Base-by-base conservation (phyloP, 2,113 vertebrate genomes). In the Pithys albifrons region DNA sequence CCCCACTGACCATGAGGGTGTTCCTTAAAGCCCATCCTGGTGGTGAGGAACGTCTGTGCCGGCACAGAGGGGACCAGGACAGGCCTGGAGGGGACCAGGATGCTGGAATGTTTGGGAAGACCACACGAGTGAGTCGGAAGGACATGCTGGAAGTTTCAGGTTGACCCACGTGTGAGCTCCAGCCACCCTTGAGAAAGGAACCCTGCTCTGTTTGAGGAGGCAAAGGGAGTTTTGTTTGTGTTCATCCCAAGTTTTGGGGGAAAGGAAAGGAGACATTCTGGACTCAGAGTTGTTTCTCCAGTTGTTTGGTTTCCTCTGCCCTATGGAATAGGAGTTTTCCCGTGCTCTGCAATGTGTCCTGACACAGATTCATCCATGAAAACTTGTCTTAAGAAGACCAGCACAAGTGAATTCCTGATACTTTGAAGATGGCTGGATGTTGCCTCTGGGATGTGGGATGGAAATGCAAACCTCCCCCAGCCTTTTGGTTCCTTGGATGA, bases 91-190 rank as follows among this genome's bases (percentile, higher is more conserved):
- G 67, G 43, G 41, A 43, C 41, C 41, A 43, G 41, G 41, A 1
- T 22, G 35, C 66, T 54, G 85, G 25, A 58, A 12, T 28, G 61
- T 29, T 25, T 24, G 59, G 19, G 28, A 59, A 13, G 12, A 57
- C 54, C 39, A 11, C 10, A 35, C 70, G 46, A 76, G 5, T 8
- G 31, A n/a, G 12, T 15, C 61, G 14, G 35, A 20, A 57, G 64
- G 79, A 64, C 12, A 1, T 24, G 43, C 48, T 84, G 79, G 79
- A 69, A 58, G 43, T 48, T 79, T 74, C 27, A 39, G 12, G 23
- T 41, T 75, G 67, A 15, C 11, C 28, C 27, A 12, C 2, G 0
- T 0, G 4, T 46, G 77, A 79, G 58, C 49, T 83, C 17, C 37
- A 54, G 15, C 46, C 7, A 2, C 14, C 5, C 37, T 5, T 37